Evolutionary conservation across 2,113 vertebrate genomes (phyloP), one percentile per base, ranked within the genome.

Genomic region (Hepsetus odoe): DNA sequence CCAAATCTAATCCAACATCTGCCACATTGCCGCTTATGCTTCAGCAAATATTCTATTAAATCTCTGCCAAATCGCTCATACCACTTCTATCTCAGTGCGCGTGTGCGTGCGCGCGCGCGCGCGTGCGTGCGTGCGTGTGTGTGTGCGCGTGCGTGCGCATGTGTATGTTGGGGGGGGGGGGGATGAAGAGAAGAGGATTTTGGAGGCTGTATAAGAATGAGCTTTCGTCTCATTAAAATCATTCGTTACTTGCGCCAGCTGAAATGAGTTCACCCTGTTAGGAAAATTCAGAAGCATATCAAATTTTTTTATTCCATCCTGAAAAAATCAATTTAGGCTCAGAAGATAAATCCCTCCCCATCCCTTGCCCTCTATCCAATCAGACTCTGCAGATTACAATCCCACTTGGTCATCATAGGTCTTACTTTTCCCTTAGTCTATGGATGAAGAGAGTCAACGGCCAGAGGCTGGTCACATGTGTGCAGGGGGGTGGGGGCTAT

Each of bases 1-100:
- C 46, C 38, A 68, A 46, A 77, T 77, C 67, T 68, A 77, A 77
- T 77, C 65, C 75, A 68, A 53, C 75, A 69, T 69, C 75, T 77
- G 65, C 65, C 53, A 46, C 20, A 5, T 28, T 69, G 65, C 13
- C 42, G 49, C 53, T 68, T 67, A 76, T 56, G 51, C 35, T 59
- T 13, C 65, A 22, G 75, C 30, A 69, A 77, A 69, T 77, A 59
- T 69, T 33, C 24, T 30, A 69, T 58, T 59, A 58, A 69, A 77
- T 2, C 28, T 26, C 38, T 69, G 65, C 75, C 75, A 77, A 69
- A 68, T 42, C 44, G 26, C 33, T 16, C 49, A 55, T 58, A 55
- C 32, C 8, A 55, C 74, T 38, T 24, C 51, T 6, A 22, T 28
- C 24, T 46, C 26, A 61, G 12, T 10, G 3, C 35, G 30, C 35